These are phyloP conservation scores for Nematopogon swammerdamellus DNA, from an alignment of 2,888 invertebrate species.

Conservation along the genomic window DNA sequence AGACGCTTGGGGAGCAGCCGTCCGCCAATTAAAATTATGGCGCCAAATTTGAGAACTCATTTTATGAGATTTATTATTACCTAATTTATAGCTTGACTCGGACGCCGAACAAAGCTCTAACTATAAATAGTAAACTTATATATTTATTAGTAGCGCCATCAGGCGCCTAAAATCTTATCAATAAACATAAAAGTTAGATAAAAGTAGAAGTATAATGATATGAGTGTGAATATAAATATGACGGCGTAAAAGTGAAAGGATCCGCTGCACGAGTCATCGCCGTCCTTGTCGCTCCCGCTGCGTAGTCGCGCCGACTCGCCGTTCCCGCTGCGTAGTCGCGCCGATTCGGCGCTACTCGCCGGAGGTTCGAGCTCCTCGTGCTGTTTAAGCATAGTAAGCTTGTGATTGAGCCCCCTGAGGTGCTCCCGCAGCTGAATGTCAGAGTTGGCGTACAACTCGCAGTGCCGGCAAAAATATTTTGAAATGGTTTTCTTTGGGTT, in stretches of 20 bases:
- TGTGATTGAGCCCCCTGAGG: conserved; percentile 38
- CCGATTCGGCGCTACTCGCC: too few species aligned
- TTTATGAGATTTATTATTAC: neutral
- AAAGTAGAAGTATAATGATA: neutral
- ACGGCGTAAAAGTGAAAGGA: neutral
- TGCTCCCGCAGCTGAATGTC: conserved; percentile 42
- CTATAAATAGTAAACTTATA: too few species aligned
- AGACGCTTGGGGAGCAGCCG: conserved; percentile 56
- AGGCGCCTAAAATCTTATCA: neutral
- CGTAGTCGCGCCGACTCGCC: too few species aligned
- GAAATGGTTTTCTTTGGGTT: too few species aligned
- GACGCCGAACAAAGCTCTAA: neutral
- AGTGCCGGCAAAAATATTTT: conserved; percentile 32
- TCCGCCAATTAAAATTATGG: conserved; percentile 57
- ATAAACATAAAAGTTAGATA: neutral
- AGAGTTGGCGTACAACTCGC: conserved; percentile 39
- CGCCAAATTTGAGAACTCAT: conserved; percentile 46
- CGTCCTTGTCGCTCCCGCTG: too few species aligned
- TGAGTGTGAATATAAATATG: neutral
- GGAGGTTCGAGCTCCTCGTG: too few species aligned
- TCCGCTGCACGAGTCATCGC: too few species aligned
- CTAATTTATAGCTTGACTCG: neutral
- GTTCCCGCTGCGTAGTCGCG: too few species aligned
- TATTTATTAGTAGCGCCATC: too few species aligned
- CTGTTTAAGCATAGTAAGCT: conserved; percentile 25